Percentiles rank a stretch among this genome's conserved stretches.
Conservation (phyloP, 2,113 vertebrate genomes). For the Cephalopholis sonnerati region DNA sequence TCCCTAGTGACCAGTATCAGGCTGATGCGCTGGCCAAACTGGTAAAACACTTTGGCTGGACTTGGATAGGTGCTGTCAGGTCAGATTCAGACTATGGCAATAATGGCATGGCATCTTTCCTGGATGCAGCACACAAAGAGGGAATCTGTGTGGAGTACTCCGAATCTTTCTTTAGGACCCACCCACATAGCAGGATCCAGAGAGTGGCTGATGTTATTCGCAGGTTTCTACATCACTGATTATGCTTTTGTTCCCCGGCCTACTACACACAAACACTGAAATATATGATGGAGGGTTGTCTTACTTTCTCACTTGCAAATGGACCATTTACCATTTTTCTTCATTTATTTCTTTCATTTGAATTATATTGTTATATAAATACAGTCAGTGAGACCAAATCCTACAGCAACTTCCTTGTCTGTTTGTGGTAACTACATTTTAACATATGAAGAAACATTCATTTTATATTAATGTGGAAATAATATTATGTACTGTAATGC, state of each 20-base stretch:
- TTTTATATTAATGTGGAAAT: not conserved
- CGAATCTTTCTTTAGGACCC: slow-evolving; percentile 67
- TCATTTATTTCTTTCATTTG: not conserved
- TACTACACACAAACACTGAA: not conserved
- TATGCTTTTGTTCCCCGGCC: not conserved
- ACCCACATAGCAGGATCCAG: slow-evolving; percentile 66
- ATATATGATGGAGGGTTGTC: not conserved
- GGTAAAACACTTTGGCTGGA: slow-evolving; percentile 83
- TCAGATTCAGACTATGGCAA: slow-evolving; percentile 85
- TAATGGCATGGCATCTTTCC: slow-evolving; percentile 79
- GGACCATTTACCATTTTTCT: not conserved
- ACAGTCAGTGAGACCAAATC: too few relatives aligned
- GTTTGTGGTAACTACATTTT: too few relatives aligned
- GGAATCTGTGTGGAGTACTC: slow-evolving; percentile 84
- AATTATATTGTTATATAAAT: not conserved
- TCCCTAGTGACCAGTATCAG: slow-evolving; percentile 84
- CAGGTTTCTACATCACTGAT: slow-evolving; percentile 34
- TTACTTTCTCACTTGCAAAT: not conserved
- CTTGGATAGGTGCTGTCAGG: slow-evolving; percentile 83
- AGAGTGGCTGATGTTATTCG: slow-evolving; percentile 76
- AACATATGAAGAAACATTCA: not conserved
- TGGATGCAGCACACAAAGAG: slow-evolving; percentile 64
- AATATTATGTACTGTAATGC: not conserved
- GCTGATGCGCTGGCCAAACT: slow-evolving; percentile 77
- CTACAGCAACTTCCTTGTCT: too few relatives aligned